These are phyloP conservation scores for Sisyra nigra DNA, from an alignment of 2,888 invertebrate species.

Conservation along the genomic window DNA sequence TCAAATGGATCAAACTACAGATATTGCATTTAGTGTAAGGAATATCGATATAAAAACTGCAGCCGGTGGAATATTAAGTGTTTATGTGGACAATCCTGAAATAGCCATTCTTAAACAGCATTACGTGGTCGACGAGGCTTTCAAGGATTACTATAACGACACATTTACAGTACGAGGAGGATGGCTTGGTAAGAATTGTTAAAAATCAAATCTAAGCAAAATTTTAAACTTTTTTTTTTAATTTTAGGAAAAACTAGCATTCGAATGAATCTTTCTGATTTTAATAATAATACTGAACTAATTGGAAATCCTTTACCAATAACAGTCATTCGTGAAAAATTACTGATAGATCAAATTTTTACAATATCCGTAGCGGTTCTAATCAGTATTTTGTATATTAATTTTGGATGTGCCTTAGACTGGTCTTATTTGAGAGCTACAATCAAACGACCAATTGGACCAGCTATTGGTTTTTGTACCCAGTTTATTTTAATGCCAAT, in stretches of 20 bases:
- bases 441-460: constrained; percentile 56
- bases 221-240: too few species aligned
- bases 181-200: too few species aligned
- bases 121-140: too few species aligned
- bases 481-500: constrained; percentile 80
- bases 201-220: too few species aligned
- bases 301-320: constrained; percentile 27
- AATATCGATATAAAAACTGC: too few species aligned
- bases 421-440: constrained; percentile 49
- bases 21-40: too few species aligned
- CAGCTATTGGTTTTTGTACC: constrained; percentile 57
- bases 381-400: constrained; percentile 68
- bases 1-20: too few species aligned
- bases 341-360: constrained; percentile 57
- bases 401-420: constrained; percentile 82
- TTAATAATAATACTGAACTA: constrained; percentile 11
- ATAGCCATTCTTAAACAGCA: too few species aligned
- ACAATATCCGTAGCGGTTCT: constrained; percentile 57
- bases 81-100: too few species aligned
- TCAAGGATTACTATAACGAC: too few species aligned
- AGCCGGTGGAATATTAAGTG: too few species aligned
- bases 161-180: too few species aligned
- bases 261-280: constrained; percentile 17
- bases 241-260: constrained; percentile 22
- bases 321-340: constrained; percentile 39